phyloP scores from a whole-genome alignment of 2,113 vertebrate genomes.

The Apodemus speciosus region DNA sequence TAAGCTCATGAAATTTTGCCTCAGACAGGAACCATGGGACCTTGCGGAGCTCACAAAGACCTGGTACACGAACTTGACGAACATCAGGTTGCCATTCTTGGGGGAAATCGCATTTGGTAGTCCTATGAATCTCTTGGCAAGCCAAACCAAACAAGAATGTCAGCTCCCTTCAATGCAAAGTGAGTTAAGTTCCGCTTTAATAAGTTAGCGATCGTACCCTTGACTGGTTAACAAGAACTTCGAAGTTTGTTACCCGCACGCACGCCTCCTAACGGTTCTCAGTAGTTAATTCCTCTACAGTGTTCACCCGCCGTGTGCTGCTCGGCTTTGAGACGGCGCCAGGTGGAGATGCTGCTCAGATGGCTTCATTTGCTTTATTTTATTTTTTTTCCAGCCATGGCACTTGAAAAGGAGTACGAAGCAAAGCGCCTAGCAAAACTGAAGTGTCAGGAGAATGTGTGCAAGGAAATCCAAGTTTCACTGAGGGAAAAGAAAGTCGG shows the following conservation, averaged over 20 bases:
- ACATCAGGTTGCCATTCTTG: conserved; percentile 37
- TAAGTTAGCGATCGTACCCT: not conserved
- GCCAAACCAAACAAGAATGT: not conserved
- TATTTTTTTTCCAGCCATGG: conserved; percentile 57
- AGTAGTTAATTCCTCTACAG: not conserved
- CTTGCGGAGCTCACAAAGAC: conserved; percentile 62
- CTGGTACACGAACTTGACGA: conserved; percentile 15
- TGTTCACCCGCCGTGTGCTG: not conserved
- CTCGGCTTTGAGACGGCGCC: not conserved
- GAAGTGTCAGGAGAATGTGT: not conserved
- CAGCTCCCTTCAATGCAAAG: conserved; percentile 60
- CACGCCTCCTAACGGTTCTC: not conserved
- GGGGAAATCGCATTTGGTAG: conserved; percentile 63
- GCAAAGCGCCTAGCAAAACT: conserved; percentile 57
- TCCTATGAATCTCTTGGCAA: not conserved
- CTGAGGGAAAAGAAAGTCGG: conserved; percentile 25
- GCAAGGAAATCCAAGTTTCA: not conserved
- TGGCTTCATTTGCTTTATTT: conserved; percentile 45
- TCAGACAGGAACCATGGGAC: conserved; percentile 71
- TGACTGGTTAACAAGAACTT: not conserved
- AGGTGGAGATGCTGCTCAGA: not conserved
- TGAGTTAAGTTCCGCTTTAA: conserved; percentile 50
- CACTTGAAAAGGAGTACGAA: conserved; percentile 67
- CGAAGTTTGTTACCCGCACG: not conserved
- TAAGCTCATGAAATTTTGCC: conserved; percentile 34